Conservation (phyloP, 2,888 invertebrate species). For the Cantharis rustica region DNA sequence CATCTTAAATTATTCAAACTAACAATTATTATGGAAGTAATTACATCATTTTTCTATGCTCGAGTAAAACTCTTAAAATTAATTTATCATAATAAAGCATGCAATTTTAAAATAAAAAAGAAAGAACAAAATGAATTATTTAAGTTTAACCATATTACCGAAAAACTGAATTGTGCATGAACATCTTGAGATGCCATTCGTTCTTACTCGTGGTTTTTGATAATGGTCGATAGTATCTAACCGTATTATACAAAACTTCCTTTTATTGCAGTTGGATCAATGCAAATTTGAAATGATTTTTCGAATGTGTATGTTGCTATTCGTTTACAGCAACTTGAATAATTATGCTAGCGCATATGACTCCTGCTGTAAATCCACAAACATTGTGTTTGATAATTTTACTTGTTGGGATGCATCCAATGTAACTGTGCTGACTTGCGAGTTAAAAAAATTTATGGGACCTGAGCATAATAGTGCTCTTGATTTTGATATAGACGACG, state of each 20-base stretch:
- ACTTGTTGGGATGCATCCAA: background rate
- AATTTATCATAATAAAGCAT: background rate
- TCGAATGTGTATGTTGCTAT: background rate
- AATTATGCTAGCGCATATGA: background rate
- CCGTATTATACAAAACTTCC: background rate
- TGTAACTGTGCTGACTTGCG: background rate
- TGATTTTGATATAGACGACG: background rate
- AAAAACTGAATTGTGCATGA: background rate
- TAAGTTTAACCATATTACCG: background rate
- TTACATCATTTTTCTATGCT: background rate
- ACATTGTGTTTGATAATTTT: background rate
- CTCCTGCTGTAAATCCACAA: background rate
- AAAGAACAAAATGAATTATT: background rate
- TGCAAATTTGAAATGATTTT: background rate
- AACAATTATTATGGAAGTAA: background rate
- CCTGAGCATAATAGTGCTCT: background rate
- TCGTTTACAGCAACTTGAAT: background rate
- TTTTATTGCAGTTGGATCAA: background rate
- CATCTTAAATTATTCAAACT: background rate
- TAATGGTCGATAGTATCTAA: background rate
- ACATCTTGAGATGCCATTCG: background rate
- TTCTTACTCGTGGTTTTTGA: background rate
- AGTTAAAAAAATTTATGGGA: background rate
- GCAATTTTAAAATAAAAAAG: background rate
- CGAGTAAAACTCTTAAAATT: background rate